These are phyloP conservation scores for Illadopsis cleaveri DNA, from an alignment of 2,113 vertebrate species.

Conservation along the genomic window DNA sequence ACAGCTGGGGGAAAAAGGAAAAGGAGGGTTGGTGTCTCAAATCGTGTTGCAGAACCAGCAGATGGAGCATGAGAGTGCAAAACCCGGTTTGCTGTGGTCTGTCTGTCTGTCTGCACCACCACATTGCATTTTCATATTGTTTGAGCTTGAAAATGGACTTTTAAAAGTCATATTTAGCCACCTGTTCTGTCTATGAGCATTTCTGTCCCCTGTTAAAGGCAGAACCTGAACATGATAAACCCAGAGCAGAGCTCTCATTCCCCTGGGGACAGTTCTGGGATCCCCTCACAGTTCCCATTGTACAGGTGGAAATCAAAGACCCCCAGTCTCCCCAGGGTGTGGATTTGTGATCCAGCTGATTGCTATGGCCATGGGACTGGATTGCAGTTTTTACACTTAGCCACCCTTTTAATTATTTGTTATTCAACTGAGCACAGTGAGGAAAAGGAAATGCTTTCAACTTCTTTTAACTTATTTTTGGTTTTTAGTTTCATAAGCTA, in stretches of 20 bases:
- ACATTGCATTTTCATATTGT: accelerated
- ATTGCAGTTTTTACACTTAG: neutral
- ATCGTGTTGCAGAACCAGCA: neutral
- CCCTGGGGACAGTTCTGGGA: neutral
- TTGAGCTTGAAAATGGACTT: neutral
- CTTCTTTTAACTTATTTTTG: neutral
- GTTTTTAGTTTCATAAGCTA: neutral
- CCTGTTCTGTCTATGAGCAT: accelerated
- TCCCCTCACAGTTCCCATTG: accelerated
- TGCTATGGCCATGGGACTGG: accelerated
- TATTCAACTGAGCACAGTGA: neutral
- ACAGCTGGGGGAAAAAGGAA: neutral
- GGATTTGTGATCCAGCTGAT: neutral
- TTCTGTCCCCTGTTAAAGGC: neutral
- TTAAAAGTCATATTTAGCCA: neutral
- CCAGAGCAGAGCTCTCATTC: neutral
- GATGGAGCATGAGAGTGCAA: constrained; percentile 7
- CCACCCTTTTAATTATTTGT: neutral
- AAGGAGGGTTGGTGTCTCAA: neutral
- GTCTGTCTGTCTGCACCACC: neutral
- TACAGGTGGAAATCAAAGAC: neutral
- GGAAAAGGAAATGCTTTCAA: neutral
- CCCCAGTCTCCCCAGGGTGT: accelerated
- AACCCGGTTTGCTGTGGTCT: neutral
- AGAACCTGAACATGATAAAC: neutral